These are phyloP conservation scores for Aleiodes alternator DNA, from an alignment of 2,888 invertebrate species.

Conservation along the genomic window DNA sequence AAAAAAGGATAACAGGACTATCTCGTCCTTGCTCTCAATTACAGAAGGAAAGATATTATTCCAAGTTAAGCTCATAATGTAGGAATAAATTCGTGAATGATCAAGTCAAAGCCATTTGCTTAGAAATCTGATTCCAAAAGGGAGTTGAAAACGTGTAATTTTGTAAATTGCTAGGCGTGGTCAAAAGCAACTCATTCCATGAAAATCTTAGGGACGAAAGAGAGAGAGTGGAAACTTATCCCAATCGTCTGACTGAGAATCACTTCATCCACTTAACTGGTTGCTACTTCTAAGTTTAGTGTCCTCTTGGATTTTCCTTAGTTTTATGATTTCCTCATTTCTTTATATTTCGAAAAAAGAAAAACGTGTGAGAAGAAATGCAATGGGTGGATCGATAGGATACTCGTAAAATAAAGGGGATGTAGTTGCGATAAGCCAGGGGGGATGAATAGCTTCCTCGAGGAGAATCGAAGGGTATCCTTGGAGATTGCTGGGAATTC, in stretches of 20 bases:
- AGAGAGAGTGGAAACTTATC: not conserved
- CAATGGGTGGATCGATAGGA: too few species aligned
- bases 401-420: too few species aligned
- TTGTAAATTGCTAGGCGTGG: conserved; percentile 48
- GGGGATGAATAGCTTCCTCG: too few species aligned
- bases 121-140: not conserved
- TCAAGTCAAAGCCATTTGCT: not conserved
- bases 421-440: too few species aligned
- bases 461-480: too few species aligned
- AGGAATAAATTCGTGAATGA: not conserved
- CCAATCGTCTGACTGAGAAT: not conserved
- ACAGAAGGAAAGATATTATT: conserved; percentile 12
- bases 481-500: too few species aligned
- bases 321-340: too few species aligned
- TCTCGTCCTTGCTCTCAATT: conserved; percentile 33
- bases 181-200: conserved; percentile 18
- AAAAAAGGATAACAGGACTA: not conserved
- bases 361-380: too few species aligned
- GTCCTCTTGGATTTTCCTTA: not conserved
- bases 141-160: conserved; percentile 45
- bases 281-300: not conserved
- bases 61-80: not conserved
- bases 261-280: not conserved
- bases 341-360: too few species aligned
- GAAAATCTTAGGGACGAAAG: not conserved